phyloP scores from a whole-genome alignment of 2,888 invertebrate genomes.

The Catonia carolina region DNA sequence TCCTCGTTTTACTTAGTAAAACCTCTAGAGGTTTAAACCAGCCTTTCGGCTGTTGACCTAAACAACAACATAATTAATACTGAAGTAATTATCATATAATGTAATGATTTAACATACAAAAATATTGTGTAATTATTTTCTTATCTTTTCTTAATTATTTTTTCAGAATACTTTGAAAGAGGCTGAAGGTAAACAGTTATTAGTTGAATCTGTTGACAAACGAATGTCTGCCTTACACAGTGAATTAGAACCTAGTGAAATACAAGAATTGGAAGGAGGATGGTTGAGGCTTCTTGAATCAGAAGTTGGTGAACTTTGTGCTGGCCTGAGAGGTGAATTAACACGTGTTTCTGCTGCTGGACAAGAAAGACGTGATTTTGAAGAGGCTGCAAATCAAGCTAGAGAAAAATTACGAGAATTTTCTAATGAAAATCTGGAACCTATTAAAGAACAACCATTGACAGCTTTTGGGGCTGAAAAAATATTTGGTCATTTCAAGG shows the following conservation, averaged over 20 bases:
- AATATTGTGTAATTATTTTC: not conserved
- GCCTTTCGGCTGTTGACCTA: too few relatives aligned
- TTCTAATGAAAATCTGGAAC: conserved; percentile 24
- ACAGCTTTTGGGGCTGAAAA: conserved; percentile 74
- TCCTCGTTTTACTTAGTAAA: too few relatives aligned
- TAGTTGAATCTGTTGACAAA: conserved; percentile 75
- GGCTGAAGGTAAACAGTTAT: conserved; percentile 73
- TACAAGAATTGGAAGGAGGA: conserved; percentile 60
- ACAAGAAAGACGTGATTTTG: conserved; percentile 46
- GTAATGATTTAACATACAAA: too few relatives aligned
- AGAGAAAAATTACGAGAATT: conserved; percentile 63
- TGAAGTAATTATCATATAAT: too few relatives aligned
- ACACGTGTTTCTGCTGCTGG: conserved; percentile 51
- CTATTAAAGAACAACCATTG: conserved; percentile 63
- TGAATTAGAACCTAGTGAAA: conserved; percentile 78
- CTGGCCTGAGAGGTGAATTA: conserved; percentile 65
- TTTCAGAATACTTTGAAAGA: conserved; percentile 64
- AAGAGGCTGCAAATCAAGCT: conserved; percentile 69
- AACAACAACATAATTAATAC: too few relatives aligned
- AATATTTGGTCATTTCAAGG: conserved; percentile 66
- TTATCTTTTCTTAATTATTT: not conserved
- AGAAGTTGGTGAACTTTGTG: conserved; percentile 64
- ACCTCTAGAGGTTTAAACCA: too few relatives aligned
- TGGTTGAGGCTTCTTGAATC: conserved; percentile 58
- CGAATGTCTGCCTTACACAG: conserved; percentile 75